Conservation (phyloP, 2,888 invertebrate genomes). For the Euspilapteryx auroguttella region DNA sequence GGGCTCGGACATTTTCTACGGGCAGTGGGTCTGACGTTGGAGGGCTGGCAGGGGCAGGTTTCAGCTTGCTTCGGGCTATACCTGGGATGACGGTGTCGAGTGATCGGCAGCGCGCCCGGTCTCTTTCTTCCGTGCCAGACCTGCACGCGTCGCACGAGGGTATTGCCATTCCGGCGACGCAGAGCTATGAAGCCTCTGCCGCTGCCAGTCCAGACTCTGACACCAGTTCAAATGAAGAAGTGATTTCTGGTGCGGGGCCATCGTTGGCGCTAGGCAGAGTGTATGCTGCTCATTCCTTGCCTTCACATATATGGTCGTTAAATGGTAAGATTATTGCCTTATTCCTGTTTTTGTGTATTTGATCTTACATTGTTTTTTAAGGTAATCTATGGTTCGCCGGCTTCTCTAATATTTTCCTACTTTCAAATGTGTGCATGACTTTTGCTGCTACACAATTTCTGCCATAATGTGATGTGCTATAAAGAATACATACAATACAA, state of each 20-base stretch:
- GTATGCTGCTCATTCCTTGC: constrained; percentile 86
- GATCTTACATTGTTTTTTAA: too few relatives aligned
- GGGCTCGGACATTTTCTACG: constrained; percentile 75
- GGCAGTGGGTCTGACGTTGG: constrained; percentile 70
- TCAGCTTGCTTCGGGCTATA: constrained; percentile 70
- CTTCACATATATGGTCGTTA: constrained; percentile 90
- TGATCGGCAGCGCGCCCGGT: constrained; percentile 81
- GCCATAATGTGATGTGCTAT: too few relatives aligned
- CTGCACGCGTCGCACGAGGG: constrained; percentile 64
- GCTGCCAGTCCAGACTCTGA: constrained; percentile 70
- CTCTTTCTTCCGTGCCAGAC: constrained; percentile 82
- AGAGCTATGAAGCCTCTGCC: constrained; percentile 65
- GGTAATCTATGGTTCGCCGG: too few relatives aligned
- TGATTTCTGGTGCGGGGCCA: constrained; percentile 34
- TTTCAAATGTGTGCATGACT: constrained; percentile 1
- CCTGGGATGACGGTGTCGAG: constrained; percentile 74
- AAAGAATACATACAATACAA: too few relatives aligned
- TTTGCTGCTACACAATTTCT: constrained; percentile 1
- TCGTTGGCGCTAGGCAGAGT: constrained; percentile 73
- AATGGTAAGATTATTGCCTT: constrained; percentile 67
- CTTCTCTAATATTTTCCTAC: background rate
- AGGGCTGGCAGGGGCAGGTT: constrained; percentile 62
- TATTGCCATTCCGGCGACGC: constrained; percentile 63
- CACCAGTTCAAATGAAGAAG: constrained; percentile 71
- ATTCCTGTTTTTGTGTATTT: too few relatives aligned